These are phyloP conservation scores for Spondyliosoma cantharus DNA, from an alignment of 2,797 vertebrate species.

Conservation along the genomic window DNA sequence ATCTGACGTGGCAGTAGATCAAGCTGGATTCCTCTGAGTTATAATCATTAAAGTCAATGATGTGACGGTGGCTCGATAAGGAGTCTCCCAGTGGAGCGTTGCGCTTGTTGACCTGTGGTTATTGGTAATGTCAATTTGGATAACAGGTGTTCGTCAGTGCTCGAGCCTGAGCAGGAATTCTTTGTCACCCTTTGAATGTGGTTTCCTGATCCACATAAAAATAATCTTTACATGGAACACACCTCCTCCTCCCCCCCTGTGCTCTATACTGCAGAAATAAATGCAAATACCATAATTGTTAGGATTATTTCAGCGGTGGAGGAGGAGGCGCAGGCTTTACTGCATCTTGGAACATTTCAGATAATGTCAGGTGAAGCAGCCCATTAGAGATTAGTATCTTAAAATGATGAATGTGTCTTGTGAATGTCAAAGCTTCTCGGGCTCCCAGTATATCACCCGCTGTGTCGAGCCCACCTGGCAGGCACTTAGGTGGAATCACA, in stretches of 20 bases:
- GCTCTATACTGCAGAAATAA: conserved; percentile 9
- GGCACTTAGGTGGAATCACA: conserved; percentile 54
- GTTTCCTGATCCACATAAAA: conserved; percentile 1
- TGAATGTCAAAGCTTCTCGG: conserved; percentile 63
- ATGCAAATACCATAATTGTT: conserved; percentile 38
- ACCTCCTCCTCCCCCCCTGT: neutral
- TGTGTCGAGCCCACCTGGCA: conserved; percentile 52
- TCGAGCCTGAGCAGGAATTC: neutral
- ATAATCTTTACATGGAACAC: neutral
- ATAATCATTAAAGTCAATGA: conserved; percentile 42
- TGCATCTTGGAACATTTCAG: conserved; percentile 24
- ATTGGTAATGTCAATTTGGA: conserved; percentile 44
- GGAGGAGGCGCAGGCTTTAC: neutral
- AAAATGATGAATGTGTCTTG: conserved; percentile 58
- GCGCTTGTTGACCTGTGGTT: conserved; percentile 40
- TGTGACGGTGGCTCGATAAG: conserved; percentile 12
- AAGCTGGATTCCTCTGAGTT: conserved; percentile 38
- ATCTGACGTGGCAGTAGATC: conserved; percentile 12
- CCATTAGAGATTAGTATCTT: conserved; percentile 53
- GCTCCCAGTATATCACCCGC: conserved; percentile 38
- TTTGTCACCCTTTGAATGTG: conserved; percentile 21
- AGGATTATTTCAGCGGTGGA: conserved; percentile 20
- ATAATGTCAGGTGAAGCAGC: conserved; percentile 43
- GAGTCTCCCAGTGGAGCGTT: conserved; percentile 19
- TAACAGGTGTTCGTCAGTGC: conserved; percentile 20